These are phyloP conservation scores for Himalopsyche kuldschensis DNA, from an alignment of 2,888 invertebrate species.

Conservation along the genomic window DNA sequence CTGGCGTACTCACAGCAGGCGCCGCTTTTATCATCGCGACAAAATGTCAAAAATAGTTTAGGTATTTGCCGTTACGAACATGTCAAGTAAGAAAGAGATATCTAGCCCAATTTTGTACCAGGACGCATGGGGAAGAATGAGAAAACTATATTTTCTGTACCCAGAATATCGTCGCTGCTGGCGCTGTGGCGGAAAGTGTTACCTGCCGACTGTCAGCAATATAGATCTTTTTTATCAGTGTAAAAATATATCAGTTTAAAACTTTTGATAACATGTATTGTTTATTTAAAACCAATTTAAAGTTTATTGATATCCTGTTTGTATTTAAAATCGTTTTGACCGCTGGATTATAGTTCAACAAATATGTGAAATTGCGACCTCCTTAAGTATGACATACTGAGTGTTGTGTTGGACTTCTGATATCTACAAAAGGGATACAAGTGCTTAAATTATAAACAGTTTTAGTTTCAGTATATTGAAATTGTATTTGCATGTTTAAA, in stretches of 20 bases:
- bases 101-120: neutral
- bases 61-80: neutral
- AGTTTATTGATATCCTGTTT: neutral
- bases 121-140: neutral
- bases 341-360: neutral
- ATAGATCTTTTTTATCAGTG: neutral
- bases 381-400: neutral
- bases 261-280: neutral
- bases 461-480: neutral
- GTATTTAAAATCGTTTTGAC: neutral
- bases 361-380: neutral
- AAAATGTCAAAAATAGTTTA: slow-evolving; percentile 6
- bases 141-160: neutral
- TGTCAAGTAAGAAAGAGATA: neutral
- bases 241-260: neutral
- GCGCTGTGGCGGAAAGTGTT: neutral
- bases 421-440: neutral
- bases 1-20: neutral
- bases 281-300: neutral
- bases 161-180: neutral
- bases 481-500: neutral
- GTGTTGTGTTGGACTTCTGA: neutral
- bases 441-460: neutral
- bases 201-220: slow-evolving; percentile 5
- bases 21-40: neutral